Percentiles rank a stretch among this genome's conserved stretches.
Evolutionary conservation across 1,140 invertebrate species (phyloP).

Genomic region (Apis mellifera): Amel_HAv3.1 CM009943.2:3272001-3272500

Average conservation of each 20-base stretch:
- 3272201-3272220: not conserved
- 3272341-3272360: conserved; percentile 31
- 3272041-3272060: too few species aligned
- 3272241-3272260: not conserved
- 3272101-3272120: not conserved
- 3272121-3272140: too few species aligned
- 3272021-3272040: too few species aligned
- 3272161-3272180: too few species aligned
- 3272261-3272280: not conserved
- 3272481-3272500: not conserved
- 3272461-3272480: not conserved
- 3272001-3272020: too few species aligned
- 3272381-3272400: not conserved
- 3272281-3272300: conserved; percentile 2
- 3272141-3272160: too few species aligned
- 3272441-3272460: conserved; percentile 53
- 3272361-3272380: too few species aligned
- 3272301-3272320: not conserved
- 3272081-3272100: not conserved
- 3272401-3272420: not conserved
- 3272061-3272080: not conserved
- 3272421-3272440: conserved; percentile 65
- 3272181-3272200: too few species aligned
- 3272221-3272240: conserved; percentile 33
- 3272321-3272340: not conserved